These are phyloP conservation scores for Brachyalestes nurse DNA, from an alignment of 2,797 vertebrate genomes.

Conservation along the genomic window DNA sequence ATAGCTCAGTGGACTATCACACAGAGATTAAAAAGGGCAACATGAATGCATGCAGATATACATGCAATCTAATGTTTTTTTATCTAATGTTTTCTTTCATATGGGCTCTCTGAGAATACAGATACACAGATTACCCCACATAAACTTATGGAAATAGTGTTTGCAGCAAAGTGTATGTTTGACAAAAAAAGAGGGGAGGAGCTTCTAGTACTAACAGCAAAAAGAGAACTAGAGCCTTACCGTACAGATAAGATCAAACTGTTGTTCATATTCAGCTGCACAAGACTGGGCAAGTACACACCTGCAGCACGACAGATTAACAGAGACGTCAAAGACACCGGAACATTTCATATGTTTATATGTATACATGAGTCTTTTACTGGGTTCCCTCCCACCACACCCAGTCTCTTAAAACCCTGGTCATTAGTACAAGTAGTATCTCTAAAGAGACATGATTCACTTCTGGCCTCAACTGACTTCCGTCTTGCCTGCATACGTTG, in stretches of 20 bases:
- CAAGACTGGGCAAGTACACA: conserved; percentile 86
- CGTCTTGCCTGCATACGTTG: conserved; percentile 50
- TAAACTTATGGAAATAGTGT: neutral
- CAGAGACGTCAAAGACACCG: conserved; percentile 27
- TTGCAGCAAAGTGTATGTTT: neutral
- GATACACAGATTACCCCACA: neutral
- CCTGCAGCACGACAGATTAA: conserved; percentile 75
- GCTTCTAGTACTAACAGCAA: neutral
- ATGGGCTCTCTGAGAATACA: neutral
- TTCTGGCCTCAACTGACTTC: conserved; percentile 50
- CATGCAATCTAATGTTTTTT: neutral
- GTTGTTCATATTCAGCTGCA: conserved; percentile 89
- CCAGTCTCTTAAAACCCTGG: conserved; percentile 27
- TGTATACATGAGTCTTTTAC: conserved; percentile 1
- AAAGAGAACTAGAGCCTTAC: conserved; percentile 73
- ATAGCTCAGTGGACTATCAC: neutral
- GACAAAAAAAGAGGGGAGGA: neutral
- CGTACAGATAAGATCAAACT: conserved; percentile 88
- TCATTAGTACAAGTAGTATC: conserved; percentile 24
- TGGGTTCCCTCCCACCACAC: conserved; percentile 33
- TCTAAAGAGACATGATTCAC: conserved; percentile 49
- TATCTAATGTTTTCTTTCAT: neutral
- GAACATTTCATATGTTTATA: too few relatives aligned
- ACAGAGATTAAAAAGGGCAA: neutral
- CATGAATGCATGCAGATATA: neutral